These are phyloP conservation scores for Mystacides longicornis DNA, from an alignment of 2,888 invertebrate genomes.

Conservation along the genomic window DNA sequence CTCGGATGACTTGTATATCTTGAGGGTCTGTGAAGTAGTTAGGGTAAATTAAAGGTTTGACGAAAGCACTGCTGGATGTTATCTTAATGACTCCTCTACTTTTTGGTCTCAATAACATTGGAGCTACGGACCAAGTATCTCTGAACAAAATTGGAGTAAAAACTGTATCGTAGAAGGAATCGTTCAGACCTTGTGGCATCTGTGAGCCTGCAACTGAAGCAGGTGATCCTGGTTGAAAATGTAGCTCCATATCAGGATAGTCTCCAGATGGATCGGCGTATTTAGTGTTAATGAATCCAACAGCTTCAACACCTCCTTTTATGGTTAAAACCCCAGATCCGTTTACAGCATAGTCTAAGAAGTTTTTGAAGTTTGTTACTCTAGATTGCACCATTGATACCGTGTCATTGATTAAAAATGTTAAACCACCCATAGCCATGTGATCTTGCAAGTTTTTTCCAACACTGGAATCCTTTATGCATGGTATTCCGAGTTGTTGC, in stretches of 20 bases:
- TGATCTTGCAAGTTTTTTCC: conserved; percentile 44
- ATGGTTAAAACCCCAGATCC: conserved; percentile 50
- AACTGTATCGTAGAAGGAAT: conserved; percentile 59
- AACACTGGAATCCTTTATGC: conserved; percentile 38
- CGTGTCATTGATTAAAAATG: conserved; percentile 4
- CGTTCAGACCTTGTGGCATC: conserved; percentile 56
- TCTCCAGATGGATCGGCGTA: conserved; percentile 50
- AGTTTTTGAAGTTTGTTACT: not conserved
- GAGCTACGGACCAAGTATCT: conserved; percentile 28
- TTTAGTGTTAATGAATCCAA: conserved; percentile 58
- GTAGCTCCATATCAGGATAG: conserved; percentile 39
- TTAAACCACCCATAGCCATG: conserved; percentile 56
- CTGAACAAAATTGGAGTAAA: conserved; percentile 57
- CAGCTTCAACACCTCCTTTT: conserved; percentile 57
- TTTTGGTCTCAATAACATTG: conserved; percentile 36
- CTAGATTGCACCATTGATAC: not conserved
- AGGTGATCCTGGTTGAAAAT: conserved; percentile 6
- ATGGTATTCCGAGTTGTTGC: conserved; percentile 31
- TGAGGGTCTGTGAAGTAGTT: conserved; percentile 48
- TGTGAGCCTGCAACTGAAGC: conserved; percentile 48
- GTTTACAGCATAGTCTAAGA: conserved; percentile 1
- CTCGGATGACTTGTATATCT: conserved; percentile 42
- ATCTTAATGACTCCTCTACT: conserved; percentile 49
- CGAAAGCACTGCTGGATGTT: conserved; percentile 43
- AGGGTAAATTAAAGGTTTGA: conserved; percentile 49